Evolutionary conservation across 2,888 invertebrate genomes (phyloP).

Genomic region (Leptinotarsa rubiginosa): DNA sequence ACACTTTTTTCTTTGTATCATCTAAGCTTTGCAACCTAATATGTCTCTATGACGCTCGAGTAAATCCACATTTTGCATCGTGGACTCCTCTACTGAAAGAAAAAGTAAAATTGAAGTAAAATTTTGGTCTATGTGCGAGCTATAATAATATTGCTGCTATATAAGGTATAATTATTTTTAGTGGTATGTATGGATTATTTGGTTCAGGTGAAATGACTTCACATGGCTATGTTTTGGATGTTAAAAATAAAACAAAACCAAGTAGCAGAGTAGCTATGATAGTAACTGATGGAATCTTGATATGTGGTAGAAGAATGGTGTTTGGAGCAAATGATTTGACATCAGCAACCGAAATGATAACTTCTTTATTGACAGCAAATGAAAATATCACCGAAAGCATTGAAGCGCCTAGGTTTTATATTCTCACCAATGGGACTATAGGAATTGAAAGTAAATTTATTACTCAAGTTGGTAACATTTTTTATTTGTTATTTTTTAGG

Average conservation of each 20-base stretch:
- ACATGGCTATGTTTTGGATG: conserved; percentile 70
- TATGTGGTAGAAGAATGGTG: conserved; percentile 69
- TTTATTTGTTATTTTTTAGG: conserved; percentile 52
- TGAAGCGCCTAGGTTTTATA: conserved; percentile 68
- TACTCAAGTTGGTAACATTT: background rate
- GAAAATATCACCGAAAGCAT: conserved; percentile 67
- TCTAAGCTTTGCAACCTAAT: too few relatives aligned
- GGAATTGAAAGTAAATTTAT: conserved; percentile 64
- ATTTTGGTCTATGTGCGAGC: background rate
- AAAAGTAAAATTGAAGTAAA: too few relatives aligned
- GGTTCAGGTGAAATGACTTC: conserved; percentile 68
- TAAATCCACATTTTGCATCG: too few relatives aligned
- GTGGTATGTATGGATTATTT: conserved; percentile 70
- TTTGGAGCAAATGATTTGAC: conserved; percentile 69
- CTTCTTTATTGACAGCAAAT: conserved; percentile 65
- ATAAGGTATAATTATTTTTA: conserved; percentile 53
- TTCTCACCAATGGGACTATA: conserved; percentile 58
- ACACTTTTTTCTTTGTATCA: too few relatives aligned
- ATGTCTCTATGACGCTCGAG: too few relatives aligned
- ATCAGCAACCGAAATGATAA: conserved; percentile 67
- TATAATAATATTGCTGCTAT: background rate
- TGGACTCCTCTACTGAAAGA: too few relatives aligned
- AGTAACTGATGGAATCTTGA: conserved; percentile 60
- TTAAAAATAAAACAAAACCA: conserved; percentile 51
- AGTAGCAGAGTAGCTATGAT: conserved; percentile 63